A percentile compares a stretch with the other conserved stretches of the same genome.
phyloP scores from a whole-genome alignment of 2,888 invertebrate species.

The Caenorhabditis auriculariae region DNA sequence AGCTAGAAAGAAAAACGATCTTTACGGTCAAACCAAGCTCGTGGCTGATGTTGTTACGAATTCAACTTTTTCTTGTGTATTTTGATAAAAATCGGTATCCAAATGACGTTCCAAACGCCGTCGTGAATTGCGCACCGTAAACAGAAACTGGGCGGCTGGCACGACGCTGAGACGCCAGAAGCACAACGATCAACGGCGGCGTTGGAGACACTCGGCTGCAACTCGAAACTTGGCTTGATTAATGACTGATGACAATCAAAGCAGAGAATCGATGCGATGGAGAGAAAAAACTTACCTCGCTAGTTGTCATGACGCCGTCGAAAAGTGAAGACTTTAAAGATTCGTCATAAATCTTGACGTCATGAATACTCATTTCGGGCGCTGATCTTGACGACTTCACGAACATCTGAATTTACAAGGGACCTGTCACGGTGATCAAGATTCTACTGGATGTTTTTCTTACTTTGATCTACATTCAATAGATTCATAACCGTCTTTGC shows the following conservation, averaged over 20 bases:
- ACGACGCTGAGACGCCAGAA: background rate
- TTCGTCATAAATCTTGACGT: conserved; percentile 14
- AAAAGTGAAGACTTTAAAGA: conserved; percentile 25
- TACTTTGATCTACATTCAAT: no score
- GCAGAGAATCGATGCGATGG: background rate
- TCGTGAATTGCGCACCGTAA: no score
- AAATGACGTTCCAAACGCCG: no score
- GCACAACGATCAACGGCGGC: conserved; percentile 11
- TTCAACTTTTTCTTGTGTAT: no score
- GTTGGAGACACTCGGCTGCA: conserved; percentile 30
- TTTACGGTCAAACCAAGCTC: no score
- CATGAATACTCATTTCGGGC: conserved; percentile 27
- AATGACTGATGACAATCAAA: background rate
- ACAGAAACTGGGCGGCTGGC: no score
- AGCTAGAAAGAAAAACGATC: no score
- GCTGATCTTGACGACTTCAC: conserved; percentile 28
- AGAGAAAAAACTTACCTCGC: conserved; percentile 13
- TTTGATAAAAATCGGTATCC: no score
- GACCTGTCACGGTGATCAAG: no score
- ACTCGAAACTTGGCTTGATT: background rate
- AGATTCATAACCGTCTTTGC: no score
- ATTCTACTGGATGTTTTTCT: no score
- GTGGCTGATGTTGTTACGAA: no score
- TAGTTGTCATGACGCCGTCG: conserved; percentile 23
- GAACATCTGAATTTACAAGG: conserved; percentile 30